Evolutionary conservation across 2,113 vertebrate genomes (phyloP), one percentile per base, ranked within the genome.

Genomic region (Pseudopodoces humilis): DNA sequence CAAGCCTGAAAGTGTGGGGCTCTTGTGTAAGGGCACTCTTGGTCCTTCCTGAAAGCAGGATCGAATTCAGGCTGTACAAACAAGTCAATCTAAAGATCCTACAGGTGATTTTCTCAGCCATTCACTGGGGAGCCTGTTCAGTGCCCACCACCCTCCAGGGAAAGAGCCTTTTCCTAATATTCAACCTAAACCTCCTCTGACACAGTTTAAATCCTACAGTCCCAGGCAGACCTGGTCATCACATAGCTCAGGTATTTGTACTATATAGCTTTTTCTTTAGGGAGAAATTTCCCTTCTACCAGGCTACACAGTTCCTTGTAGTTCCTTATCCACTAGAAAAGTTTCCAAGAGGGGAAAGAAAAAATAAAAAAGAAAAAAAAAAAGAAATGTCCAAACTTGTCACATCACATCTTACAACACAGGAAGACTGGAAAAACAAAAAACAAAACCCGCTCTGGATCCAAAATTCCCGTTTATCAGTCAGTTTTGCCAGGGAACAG

Each of bases 281-380:
- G 31, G 25, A 79, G 17, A 65, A 85, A 33, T 50, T 64, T 52
- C 8, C 14, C 4, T 43, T 68, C 52, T 17, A 25, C 18, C 35
- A 47, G 13, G 25, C 18, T 17, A 25, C 4, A 46, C 0, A 78
- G 24, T 2, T 21, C 28, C 53, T 56, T 12, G 6, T 21, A 15
- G 35, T 50, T 35, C 56, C 21, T 64, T 55, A 64, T 14, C 9
- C 11, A 6, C 43, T 21, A 31, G 7, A 41, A 24, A 28, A 30
- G 11, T 27, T 87, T 69, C 53, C 58, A 90, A 52, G 14, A 43
- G 6, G 8, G 7, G 5, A 4, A 8, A 8, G 7, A 52, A 27
- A 12, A 33, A 9, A 6, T 3, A 5, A 24, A 5, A 33, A 2
- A 52, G 5, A 46, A 2, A 53, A 1, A n/a, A n/a, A 18, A 20